Conservation (phyloP, 2,797 vertebrate genomes). For the Cirrhinus mrigala region DNA sequence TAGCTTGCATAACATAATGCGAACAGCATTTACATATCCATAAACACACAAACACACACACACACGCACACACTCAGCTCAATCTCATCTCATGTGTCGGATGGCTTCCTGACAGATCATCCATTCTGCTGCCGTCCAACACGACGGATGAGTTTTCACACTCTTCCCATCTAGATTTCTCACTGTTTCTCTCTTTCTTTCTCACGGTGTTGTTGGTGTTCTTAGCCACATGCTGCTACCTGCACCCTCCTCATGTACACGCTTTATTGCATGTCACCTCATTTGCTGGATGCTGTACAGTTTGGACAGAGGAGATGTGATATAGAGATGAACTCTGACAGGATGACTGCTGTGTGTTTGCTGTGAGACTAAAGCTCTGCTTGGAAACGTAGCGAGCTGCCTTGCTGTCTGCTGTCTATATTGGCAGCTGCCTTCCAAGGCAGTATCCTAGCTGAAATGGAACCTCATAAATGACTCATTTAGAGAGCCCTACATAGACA, state of each 20-base stretch:
- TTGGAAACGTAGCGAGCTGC: neutral
- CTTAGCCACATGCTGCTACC: slow-evolving; percentile 36
- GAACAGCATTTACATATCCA: slow-evolving; percentile 69
- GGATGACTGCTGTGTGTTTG: neutral
- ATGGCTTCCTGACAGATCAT: slow-evolving; percentile 63
- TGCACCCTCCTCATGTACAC: slow-evolving; percentile 5
- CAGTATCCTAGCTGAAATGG: neutral
- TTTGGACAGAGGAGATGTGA: slow-evolving; percentile 20
- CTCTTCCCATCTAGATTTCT: slow-evolving; percentile 43
- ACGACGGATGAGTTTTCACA: slow-evolving; percentile 58
- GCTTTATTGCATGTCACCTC: slow-evolving; percentile 29
- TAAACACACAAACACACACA: slow-evolving; percentile 58
- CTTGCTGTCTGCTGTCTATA: neutral
- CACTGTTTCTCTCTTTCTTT: slow-evolving; percentile 30
- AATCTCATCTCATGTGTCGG: slow-evolving; percentile 59
- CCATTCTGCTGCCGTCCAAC: slow-evolving; percentile 60
- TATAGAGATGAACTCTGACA: slow-evolving; percentile 9
- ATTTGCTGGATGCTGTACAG: slow-evolving; percentile 27
- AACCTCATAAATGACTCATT: neutral
- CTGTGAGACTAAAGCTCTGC: neutral
- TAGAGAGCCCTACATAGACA: neutral
- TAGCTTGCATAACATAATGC: slow-evolving; percentile 69
- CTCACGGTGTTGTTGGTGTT: slow-evolving; percentile 33
- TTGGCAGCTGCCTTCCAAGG: neutral
- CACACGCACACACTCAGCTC: slow-evolving; percentile 40